Percentiles rank a stretch among this genome's conserved stretches.
Evolutionary conservation across 2,113 vertebrate genomes (phyloP).

Genomic region (Tenebrosternarchus preto): DNA sequence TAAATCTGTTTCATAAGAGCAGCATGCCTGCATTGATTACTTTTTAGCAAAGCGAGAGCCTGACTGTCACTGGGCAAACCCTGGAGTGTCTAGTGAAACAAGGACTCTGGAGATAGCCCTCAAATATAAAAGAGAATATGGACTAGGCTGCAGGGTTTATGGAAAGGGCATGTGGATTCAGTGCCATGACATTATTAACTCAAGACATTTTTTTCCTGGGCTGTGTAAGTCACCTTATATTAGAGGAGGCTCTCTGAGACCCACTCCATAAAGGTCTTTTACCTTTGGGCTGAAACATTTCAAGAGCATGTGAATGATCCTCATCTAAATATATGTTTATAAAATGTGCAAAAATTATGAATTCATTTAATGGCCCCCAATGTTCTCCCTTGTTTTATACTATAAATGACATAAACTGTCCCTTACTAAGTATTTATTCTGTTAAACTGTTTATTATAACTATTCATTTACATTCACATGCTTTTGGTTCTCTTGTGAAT

Average conservation of each 20-base stretch:
- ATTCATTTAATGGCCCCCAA: too few species aligned
- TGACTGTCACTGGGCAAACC: constrained; percentile 26
- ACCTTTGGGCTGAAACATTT: constrained; percentile 23
- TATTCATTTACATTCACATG: background rate
- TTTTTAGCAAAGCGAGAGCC: constrained; percentile 40
- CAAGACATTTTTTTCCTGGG: constrained; percentile 33
- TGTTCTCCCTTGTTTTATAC: too few species aligned
- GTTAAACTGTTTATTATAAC: too few species aligned
- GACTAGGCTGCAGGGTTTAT: constrained; percentile 41
- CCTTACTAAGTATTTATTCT: background rate
- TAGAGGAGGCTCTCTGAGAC: constrained; percentile 23
- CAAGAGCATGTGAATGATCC: background rate
- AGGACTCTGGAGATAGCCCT: constrained; percentile 48
- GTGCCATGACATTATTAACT: constrained; percentile 61
- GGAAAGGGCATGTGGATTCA: constrained; percentile 58
- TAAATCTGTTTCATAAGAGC: constrained; percentile 47
- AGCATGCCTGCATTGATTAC: constrained; percentile 32
- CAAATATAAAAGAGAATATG: constrained; percentile 46
- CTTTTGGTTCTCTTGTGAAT: background rate
- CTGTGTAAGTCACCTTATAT: constrained; percentile 43
- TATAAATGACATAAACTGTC: too few species aligned
- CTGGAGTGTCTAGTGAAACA: constrained; percentile 35
- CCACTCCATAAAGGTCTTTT: constrained; percentile 26
- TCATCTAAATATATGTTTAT: background rate
- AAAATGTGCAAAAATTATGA: background rate